Evolutionary conservation across 2,113 vertebrate genomes (phyloP), one percentile per base, ranked within the genome.

Genomic region (Pangasianodon hypophthalmus): DNA sequence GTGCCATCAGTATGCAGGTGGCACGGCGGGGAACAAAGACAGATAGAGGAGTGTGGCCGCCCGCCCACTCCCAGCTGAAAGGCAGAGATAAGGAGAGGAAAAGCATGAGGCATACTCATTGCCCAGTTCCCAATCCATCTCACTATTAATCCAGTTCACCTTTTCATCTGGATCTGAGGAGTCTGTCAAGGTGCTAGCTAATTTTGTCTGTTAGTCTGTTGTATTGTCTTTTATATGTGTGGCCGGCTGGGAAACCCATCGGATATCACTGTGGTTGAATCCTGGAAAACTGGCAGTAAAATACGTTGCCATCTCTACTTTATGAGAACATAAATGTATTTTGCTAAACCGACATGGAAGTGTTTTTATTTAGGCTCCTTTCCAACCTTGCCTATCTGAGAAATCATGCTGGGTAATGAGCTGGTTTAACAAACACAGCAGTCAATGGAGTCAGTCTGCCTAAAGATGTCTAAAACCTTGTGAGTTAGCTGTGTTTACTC

Each of bases 1-100:
- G 90, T 93, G 89, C 83, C 93, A 93, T 95, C 90, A 92, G 93
- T 94, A 94, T 94, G 93, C 94, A 94, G 93, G 89, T 90, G 92
- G 91, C 83, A 93, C 87, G 83, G 85, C 41, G 16, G 81, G 82
- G 80, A 89, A 88, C 87, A 92, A 93, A 92, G 92, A 93, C 14
- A 84, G 79, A 80, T 67, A 92, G 77, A 91, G 92, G 88, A 89
- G 84, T 91, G 90, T 88, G 85, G 69, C 91, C 75, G 85, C 41
- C 90, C 89, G 50, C 88, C 90, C 87, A 89, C 90, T 92, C 82
- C 79, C 91, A 92, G 90, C 93, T 94, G 91, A 94, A 92, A 89
- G 64, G 67, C 32, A 75, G 91, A 91, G 93, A 94, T 94, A 94
- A 92, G 93, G 41, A 85, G 19, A 85, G 89, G 90, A 85, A 88